A percentile compares a stretch with the other conserved stretches of the same genome.
These are phyloP conservation scores for Aphelinus atriplicis DNA, from an alignment of 1,140 invertebrate genomes.

Conservation along the genomic window DNA sequence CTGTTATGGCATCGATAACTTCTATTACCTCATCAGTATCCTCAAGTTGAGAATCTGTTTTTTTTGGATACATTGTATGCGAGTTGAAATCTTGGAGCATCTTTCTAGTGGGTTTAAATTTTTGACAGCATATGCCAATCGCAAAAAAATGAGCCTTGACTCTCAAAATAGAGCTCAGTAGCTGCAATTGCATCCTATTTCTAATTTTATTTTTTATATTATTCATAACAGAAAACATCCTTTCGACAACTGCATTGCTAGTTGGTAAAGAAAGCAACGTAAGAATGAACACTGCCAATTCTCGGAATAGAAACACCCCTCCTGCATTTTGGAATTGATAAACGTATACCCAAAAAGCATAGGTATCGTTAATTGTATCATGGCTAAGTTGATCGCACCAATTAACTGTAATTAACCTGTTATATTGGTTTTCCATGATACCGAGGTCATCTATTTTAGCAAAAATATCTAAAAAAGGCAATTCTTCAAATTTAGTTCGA, in stretches of 20 bases:
- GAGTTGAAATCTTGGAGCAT: too few relatives aligned
- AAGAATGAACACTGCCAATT: slow-evolving; percentile 32
- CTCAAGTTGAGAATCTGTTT: too few relatives aligned
- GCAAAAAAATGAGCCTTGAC: too few relatives aligned
- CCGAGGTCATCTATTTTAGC: background rate
- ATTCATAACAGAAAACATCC: slow-evolving; percentile 41
- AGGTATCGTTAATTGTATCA: background rate
- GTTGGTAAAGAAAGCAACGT: slow-evolving; percentile 19
- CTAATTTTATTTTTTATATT: slow-evolving; percentile 36
- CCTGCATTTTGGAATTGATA: slow-evolving; percentile 38
- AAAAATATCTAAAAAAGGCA: slow-evolving; percentile 1
- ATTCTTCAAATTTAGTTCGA: background rate
- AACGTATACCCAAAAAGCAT: slow-evolving; percentile 30
- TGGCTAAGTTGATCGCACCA: slow-evolving; percentile 6
- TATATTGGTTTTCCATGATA: slow-evolving; percentile 10
- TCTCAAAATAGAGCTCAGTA: too few relatives aligned
- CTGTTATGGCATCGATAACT: too few relatives aligned
- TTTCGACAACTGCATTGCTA: slow-evolving; percentile 33
- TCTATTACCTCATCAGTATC: too few relatives aligned
- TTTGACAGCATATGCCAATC: too few relatives aligned
- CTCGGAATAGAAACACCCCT: slow-evolving; percentile 41
- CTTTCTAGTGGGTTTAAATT: too few relatives aligned
- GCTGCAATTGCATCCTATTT: slow-evolving; percentile 32
- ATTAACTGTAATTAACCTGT: background rate
- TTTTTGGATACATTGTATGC: too few relatives aligned